Evolutionary conservation across 2,113 vertebrate species (phyloP).

Genomic region (Thunnus maccoyii): DNA sequence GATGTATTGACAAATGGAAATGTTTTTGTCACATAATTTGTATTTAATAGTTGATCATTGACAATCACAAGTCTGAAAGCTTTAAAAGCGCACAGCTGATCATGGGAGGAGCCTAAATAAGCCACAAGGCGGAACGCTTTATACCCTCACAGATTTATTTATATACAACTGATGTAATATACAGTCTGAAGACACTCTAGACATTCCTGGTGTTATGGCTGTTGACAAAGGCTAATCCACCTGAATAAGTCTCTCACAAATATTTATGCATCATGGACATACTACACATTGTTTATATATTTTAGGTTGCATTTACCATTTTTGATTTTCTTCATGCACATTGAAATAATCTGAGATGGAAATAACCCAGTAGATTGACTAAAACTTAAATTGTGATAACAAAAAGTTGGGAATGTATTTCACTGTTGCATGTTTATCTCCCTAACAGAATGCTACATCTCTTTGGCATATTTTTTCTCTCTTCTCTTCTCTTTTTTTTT

Average conservation of each 20-base stretch:
- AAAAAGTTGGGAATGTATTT: not conserved
- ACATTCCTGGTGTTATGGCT: no score
- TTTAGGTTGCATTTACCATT: not conserved
- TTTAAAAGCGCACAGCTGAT: no score
- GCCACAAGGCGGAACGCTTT: no score
- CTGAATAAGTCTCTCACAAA: not conserved
- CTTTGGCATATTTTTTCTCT: slow-evolving; percentile 3
- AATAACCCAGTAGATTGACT: not conserved
- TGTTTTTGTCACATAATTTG: no score
- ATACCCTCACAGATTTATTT: no score
- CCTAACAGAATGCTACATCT: not conserved
- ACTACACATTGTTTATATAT: not conserved
- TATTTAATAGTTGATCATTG: no score
- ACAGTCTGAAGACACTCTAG: no score
- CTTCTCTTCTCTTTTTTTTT: not conserved
- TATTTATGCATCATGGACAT: not conserved
- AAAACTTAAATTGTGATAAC: not conserved
- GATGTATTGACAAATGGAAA: no score
- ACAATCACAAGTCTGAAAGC: no score
- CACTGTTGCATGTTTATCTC: not conserved
- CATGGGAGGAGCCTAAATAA: no score
- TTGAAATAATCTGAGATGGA: not conserved
- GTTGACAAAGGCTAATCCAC: not conserved
- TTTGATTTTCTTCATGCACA: not conserved
- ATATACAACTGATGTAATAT: no score